Evolutionary conservation across 1,140 invertebrate genomes (phyloP).

Genomic region (Nasonia giraulti): DNA sequence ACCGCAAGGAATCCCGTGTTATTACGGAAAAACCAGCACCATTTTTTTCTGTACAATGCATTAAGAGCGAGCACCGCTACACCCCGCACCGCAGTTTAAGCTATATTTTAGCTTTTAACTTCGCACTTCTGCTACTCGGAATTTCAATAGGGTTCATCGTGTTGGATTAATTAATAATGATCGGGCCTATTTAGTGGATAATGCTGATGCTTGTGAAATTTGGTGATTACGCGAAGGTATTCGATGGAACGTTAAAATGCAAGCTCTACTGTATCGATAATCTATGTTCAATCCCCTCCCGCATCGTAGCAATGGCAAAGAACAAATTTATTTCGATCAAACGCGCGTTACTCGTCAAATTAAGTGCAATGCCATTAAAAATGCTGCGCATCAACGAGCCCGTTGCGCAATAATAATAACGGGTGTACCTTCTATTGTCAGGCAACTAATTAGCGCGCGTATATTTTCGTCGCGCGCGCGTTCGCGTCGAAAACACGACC

Average conservation of each 20-base stretch:
- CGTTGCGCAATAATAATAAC: not conserved
- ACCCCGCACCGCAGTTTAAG: conserved; percentile 36
- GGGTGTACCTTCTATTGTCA: not conserved
- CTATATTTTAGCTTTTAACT: not conserved
- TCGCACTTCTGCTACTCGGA: not conserved
- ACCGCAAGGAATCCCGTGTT: not conserved
- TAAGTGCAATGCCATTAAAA: not conserved
- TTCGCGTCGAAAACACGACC: not conserved
- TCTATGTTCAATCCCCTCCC: too few relatives aligned
- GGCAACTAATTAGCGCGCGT: not conserved
- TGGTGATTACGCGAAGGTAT: too few relatives aligned
- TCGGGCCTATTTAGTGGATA: not conserved
- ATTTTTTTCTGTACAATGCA: not conserved
- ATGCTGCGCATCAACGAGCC: not conserved
- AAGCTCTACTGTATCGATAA: too few relatives aligned
- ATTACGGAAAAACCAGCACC: conserved; percentile 26
- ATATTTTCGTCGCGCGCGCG: not conserved
- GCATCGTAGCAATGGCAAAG: not conserved
- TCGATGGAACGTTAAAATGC: too few relatives aligned
- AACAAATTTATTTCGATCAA: not conserved
- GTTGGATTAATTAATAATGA: too few relatives aligned
- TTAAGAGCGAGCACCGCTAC: conserved; percentile 11
- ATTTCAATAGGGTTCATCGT: too few relatives aligned
- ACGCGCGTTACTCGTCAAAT: too few relatives aligned
- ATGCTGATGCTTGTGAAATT: too few relatives aligned